Percentiles rank a stretch among this genome's conserved stretches.
phyloP scores from a whole-genome alignment of 2,888 invertebrate species.

The Trissolcus brochymenae region DNA sequence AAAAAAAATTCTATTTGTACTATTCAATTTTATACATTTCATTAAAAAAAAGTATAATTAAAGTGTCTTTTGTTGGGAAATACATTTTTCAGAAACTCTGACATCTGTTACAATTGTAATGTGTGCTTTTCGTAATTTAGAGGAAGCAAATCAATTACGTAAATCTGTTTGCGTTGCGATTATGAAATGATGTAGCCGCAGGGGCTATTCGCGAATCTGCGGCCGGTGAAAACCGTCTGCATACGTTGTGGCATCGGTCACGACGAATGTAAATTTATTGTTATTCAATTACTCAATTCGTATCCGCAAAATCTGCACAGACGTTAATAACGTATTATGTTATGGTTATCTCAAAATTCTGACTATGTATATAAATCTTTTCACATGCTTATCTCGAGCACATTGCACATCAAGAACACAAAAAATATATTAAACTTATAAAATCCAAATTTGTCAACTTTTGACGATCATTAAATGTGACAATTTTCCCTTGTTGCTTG shows the following conservation, averaged over 20 bases:
- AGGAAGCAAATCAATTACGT: slow-evolving; percentile 63
- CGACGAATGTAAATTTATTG: slow-evolving; percentile 75
- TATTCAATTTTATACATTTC: no score
- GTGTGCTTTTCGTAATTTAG: slow-evolving; percentile 48
- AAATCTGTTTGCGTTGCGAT: slow-evolving; percentile 71
- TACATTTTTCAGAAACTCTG: background rate
- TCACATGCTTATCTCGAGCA: slow-evolving; percentile 40
- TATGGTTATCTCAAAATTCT: slow-evolving; percentile 62
- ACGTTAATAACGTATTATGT: slow-evolving; percentile 72
- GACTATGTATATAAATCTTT: slow-evolving; percentile 52
- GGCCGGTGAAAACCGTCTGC: slow-evolving; percentile 66
- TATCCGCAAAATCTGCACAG: slow-evolving; percentile 64
- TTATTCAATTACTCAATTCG: slow-evolving; percentile 74
- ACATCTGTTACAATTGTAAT: slow-evolving; percentile 45
- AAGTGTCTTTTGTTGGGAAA: background rate
- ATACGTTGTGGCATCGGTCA: slow-evolving; percentile 70
- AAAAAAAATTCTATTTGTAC: no score
- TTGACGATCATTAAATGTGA: slow-evolving; percentile 48
- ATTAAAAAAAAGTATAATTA: no score
- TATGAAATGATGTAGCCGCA: slow-evolving; percentile 71
- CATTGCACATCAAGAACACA: slow-evolving; percentile 34
- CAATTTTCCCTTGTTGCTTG: slow-evolving; percentile 24
- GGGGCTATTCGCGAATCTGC: slow-evolving; percentile 64
- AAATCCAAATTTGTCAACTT: slow-evolving; percentile 40
- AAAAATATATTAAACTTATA: slow-evolving; percentile 49